Evolutionary conservation across 1,140 invertebrate genomes (phyloP).

Genomic region (Leguminivora glycinivorella): DNA sequence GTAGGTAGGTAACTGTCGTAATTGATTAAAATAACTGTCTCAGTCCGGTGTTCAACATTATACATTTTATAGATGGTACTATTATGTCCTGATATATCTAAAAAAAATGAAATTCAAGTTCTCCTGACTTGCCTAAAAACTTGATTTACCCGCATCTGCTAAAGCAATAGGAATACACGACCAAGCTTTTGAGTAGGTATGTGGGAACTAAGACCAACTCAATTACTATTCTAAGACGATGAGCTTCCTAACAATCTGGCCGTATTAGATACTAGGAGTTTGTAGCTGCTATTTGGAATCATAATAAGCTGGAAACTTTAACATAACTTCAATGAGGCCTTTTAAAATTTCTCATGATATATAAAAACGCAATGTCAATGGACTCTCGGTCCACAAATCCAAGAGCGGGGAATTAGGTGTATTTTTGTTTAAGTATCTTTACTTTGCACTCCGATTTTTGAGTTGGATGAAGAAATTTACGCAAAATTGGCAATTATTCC

Average conservation of each 20-base stretch:
- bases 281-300: no score
- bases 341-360: no score
- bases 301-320: no score
- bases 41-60: no score
- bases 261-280: no score
- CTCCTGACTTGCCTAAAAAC: neutral
- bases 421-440: neutral
- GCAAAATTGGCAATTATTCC: conserved; percentile 41
- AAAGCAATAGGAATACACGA: neutral
- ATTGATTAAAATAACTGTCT: no score
- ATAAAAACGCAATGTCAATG: no score
- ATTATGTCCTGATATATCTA: no score
- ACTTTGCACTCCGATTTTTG: neutral
- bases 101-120: no score
- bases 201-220: neutral
- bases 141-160: neutral
- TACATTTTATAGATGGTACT: no score
- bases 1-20: no score
- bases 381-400: neutral
- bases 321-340: neutral
- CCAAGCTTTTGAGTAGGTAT: neutral
- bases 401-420: neutral
- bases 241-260: neutral
- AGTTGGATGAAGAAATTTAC: neutral
- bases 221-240: neutral